Evolutionary conservation across 2,888 invertebrate species (phyloP), one percentile per base, ranked within the genome.

Genomic region (Allygus modestus): DNA sequence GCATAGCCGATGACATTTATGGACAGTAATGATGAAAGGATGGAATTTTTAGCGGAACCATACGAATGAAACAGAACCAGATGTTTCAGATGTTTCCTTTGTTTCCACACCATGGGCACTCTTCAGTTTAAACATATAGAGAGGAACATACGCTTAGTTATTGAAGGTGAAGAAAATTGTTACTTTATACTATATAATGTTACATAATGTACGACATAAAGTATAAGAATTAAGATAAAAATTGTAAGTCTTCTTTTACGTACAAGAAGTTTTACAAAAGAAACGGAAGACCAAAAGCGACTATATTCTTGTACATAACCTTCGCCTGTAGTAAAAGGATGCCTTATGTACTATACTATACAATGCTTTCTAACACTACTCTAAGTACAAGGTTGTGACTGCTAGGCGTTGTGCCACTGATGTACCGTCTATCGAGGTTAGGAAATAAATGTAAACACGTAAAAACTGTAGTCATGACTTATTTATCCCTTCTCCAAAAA

Each of bases 351-450:
- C 77, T 43, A 77, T 73, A 73, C 73, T 23, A 31, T 51, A 77
- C 51, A 20, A 46, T 15, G 37, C 41, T 77, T 77, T 51, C 41
- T 43, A 17, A 77, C n/a, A 46, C 43, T 77, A 77, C 51, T 77
- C 20, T 77, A 77, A 77, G 77, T 77, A 77, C 46, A 77, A 77
- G 77, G 77, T 77, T 77, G 77, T 77, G 77, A 77, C 26, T 71
- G 41, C 23, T 77, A 51, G 69, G 69, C 69, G 26, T n/a, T 69
- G 26, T 69, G 69, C 69, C 69, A 58, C 23, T n/a, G 7, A 51
- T 51, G 51, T 51, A 54, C 31, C 12, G 28, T 65, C 17, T 28
- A 28, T 65, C 15, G 28, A 65, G 12, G 31, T 65, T 65, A 65
- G 65, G 31, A 31, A 65, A 65, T 65, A 65, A 28, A 65, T 65